Evolutionary conservation across 2,888 invertebrate species (phyloP).

Genomic region (Drosophila robusta): DNA sequence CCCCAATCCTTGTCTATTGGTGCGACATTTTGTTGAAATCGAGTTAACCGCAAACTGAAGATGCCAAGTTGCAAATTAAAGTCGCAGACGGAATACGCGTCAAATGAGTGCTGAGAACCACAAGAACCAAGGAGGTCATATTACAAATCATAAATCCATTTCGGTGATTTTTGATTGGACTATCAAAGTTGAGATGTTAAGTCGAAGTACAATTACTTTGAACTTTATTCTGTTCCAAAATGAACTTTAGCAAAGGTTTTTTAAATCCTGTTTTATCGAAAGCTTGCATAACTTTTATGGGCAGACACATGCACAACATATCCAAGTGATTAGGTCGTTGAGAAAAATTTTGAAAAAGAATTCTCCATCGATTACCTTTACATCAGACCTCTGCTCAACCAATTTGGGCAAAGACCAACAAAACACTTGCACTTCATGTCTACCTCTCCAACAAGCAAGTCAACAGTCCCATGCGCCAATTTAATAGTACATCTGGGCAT

Average conservation of each 20-base stretch:
- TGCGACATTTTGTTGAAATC: constrained; percentile 62
- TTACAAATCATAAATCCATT: constrained; percentile 28
- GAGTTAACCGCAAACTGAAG: constrained; percentile 52
- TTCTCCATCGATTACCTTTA: constrained; percentile 68
- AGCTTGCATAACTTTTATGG: constrained; percentile 51
- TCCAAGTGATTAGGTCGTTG: constrained; percentile 71
- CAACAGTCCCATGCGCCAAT: constrained; percentile 60
- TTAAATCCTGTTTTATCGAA: constrained; percentile 2
- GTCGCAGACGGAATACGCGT: constrained; percentile 4
- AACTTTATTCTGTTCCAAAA: constrained; percentile 43
- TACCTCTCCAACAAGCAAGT: constrained; percentile 49
- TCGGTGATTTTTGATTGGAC: neutral
- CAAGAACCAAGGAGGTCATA: neutral
- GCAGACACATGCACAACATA: constrained; percentile 22
- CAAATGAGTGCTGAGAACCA: constrained; percentile 3
- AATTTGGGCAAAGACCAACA: constrained; percentile 55
- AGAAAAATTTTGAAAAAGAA: constrained; percentile 39
- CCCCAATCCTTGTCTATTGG: constrained; percentile 35
- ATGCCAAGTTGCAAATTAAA: constrained; percentile 36
- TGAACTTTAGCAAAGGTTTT: constrained; percentile 47
- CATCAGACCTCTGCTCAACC: constrained; percentile 28
- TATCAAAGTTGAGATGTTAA: constrained; percentile 4
- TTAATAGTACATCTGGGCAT: constrained; percentile 63
- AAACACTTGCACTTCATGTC: constrained; percentile 58
- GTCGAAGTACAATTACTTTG: constrained; percentile 31